Percentiles rank a stretch among this genome's conserved stretches.
Evolutionary conservation across 92 coral and sea anemone species (phyloP).

Genomic region (Galaxea fascicularis): DNA sequence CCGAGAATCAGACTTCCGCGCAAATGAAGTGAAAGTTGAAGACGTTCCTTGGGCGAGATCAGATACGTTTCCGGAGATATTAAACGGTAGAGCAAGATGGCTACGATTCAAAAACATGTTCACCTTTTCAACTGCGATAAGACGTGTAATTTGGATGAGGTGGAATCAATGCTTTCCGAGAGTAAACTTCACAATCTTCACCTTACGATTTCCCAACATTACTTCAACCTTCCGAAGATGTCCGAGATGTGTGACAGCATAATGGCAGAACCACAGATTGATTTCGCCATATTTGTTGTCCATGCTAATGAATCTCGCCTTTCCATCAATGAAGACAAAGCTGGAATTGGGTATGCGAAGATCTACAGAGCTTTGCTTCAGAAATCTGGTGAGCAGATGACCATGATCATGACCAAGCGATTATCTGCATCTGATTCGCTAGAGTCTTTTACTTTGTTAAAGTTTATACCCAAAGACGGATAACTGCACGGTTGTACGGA

Average conservation of each 20-base stretch:
- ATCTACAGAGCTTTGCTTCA: constrained; percentile 49
- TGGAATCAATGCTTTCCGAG: background rate
- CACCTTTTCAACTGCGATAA: constrained; percentile 34
- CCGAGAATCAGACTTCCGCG: background rate
- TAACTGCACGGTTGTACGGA: background rate
- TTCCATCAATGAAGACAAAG: constrained; percentile 52
- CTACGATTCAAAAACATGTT: background rate
- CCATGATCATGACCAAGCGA: no score
- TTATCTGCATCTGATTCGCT: no score
- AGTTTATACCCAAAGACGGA: background rate
- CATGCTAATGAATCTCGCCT: constrained; percentile 71
- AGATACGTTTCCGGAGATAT: background rate
- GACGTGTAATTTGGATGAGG: constrained; percentile 9
- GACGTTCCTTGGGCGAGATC: no score
- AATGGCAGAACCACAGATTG: constrained; percentile 12
- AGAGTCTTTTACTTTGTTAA: no score
- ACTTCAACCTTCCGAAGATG: constrained; percentile 66
- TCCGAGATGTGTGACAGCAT: constrained; percentile 28
- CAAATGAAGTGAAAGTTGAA: background rate
- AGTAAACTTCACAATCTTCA: background rate
- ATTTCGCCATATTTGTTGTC: constrained; percentile 68
- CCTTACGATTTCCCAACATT: constrained; percentile 17
- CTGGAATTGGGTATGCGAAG: constrained; percentile 60
- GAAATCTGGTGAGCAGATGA: constrained; percentile 43
- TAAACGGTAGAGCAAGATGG: background rate